phyloP scores from a whole-genome alignment of 1,140 invertebrate species.

The Drosophila mojavensis region DNA sequence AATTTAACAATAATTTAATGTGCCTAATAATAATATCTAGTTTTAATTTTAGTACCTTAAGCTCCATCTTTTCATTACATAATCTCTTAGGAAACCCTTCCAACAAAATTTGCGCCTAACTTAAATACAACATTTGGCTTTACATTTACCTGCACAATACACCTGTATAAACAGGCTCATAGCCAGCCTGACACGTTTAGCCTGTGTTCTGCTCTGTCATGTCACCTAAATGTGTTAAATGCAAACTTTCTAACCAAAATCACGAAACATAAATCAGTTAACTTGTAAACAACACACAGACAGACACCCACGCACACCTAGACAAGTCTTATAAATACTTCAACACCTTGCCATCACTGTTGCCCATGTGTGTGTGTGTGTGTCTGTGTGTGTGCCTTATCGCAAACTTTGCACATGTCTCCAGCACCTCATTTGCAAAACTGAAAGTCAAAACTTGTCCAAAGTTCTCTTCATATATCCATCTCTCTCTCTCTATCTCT shows the following conservation, averaged over 20 bases:
- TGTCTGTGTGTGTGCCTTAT: constrained; percentile 42
- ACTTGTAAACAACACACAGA: constrained; percentile 69
- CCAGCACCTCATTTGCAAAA: constrained; percentile 77
- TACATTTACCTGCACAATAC: not conserved
- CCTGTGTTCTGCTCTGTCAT: constrained; percentile 12
- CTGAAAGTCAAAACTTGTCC: constrained; percentile 78
- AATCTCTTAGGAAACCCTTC: too few species aligned
- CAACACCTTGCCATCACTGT: constrained; percentile 8
- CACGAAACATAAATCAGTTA: constrained; percentile 76
- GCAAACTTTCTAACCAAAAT: constrained; percentile 72
- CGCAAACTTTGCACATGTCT: constrained; percentile 72
- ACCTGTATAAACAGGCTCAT: not conserved
- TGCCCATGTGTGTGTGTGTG: not conserved
- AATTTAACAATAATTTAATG: not conserved
- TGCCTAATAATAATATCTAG: not conserved
- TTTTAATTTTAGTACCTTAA: too few species aligned
- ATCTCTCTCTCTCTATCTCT: not conserved
- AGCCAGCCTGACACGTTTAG: not conserved
- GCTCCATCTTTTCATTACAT: too few species aligned
- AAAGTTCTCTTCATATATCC: constrained; percentile 42
- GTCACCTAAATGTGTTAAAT: constrained; percentile 59
- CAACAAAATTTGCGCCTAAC: not conserved
- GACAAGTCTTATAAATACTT: constrained; percentile 16
- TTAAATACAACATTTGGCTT: constrained; percentile 1
- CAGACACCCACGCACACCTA: constrained; percentile 21